Percentiles rank a stretch among this genome's conserved stretches.
Evolutionary conservation across 2,797 vertebrate genomes (phyloP).

Genomic region (Bradypodion ventrale): DNA sequence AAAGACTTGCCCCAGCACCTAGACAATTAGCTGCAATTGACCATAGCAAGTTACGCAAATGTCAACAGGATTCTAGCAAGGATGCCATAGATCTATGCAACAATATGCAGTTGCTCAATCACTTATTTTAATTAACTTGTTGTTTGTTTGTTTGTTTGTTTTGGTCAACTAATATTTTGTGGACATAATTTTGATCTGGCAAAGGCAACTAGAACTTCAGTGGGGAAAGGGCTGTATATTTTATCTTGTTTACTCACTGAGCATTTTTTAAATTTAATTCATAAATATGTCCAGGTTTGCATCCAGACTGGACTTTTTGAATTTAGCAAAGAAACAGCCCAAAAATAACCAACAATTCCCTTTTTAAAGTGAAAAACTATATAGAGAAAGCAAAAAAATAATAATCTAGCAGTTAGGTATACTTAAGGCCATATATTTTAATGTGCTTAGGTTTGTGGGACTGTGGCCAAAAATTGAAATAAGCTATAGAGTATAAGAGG

Average conservation of each 20-base stretch:
- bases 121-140: constrained; percentile 7
- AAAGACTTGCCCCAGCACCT: no score
- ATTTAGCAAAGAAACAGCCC: constrained; percentile 20
- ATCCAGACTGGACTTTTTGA: constrained; percentile 53
- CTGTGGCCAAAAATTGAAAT: constrained; percentile 37
- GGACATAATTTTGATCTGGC: constrained; percentile 21
- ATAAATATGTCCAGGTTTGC: constrained; percentile 15
- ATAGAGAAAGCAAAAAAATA: constrained; percentile 25
- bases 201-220: background rate
- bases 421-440: constrained; percentile 4
- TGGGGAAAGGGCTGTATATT: background rate
- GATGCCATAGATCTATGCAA: background rate
- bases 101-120: background rate
- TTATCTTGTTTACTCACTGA: background rate
- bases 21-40: no score
- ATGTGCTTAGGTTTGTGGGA: constrained; percentile 12
- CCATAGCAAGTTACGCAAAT: no score
- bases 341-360: constrained; percentile 24
- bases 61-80: no score
- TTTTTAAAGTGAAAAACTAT: constrained; percentile 24
- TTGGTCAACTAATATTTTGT: constrained; percentile 21
- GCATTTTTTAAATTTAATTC: background rate
- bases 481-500: constrained; percentile 50
- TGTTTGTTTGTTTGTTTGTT: constrained; percentile 20
- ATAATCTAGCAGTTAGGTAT: background rate